Conservation (phyloP, 53 echinoderm and acorn worm genomes). For the Luidia sarsii region DNA sequence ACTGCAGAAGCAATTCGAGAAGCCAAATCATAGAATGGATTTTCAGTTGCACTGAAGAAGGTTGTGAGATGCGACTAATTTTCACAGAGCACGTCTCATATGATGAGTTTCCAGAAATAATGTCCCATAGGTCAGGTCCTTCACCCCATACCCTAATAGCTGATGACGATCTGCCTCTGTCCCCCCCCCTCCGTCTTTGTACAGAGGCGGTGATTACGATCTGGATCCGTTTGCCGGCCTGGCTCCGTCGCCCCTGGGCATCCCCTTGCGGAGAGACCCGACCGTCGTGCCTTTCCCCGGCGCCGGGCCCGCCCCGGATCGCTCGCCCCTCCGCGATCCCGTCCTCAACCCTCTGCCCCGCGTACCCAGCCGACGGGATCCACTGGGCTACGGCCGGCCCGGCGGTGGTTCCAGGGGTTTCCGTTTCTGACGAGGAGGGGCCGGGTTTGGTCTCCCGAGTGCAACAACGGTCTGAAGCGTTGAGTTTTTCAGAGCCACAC, state of each 20-base stretch:
- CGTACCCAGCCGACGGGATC: constrained; percentile 37
- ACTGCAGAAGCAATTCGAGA: too few species aligned
- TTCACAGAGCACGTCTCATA: too few species aligned
- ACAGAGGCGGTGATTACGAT: constrained; percentile 93
- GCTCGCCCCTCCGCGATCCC: constrained; percentile 6
- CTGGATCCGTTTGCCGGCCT: constrained; percentile 72
- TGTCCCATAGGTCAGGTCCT: too few species aligned
- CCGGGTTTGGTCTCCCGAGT: too few species aligned
- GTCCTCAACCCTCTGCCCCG: constrained; percentile 36
- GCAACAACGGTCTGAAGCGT: too few species aligned
- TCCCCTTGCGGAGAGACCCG: constrained; percentile 49
- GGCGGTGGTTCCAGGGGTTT: constrained; percentile 38
- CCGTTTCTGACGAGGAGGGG: constrained; percentile 43
- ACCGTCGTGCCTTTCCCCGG: constrained; percentile 47
- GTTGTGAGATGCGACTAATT: too few species aligned
- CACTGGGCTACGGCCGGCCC: background rate
- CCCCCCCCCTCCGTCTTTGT: background rate
- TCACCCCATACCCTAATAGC: too few species aligned
- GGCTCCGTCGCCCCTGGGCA: background rate
- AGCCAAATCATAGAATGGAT: too few species aligned
- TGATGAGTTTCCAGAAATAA: too few species aligned
- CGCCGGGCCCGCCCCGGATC: constrained; percentile 9
- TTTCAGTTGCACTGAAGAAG: too few species aligned
- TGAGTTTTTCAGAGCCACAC: too few species aligned
- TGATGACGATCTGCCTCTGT: too few species aligned